Conservation (phyloP, 2,797 vertebrate species). For the Sebastes matsubarae region DNA sequence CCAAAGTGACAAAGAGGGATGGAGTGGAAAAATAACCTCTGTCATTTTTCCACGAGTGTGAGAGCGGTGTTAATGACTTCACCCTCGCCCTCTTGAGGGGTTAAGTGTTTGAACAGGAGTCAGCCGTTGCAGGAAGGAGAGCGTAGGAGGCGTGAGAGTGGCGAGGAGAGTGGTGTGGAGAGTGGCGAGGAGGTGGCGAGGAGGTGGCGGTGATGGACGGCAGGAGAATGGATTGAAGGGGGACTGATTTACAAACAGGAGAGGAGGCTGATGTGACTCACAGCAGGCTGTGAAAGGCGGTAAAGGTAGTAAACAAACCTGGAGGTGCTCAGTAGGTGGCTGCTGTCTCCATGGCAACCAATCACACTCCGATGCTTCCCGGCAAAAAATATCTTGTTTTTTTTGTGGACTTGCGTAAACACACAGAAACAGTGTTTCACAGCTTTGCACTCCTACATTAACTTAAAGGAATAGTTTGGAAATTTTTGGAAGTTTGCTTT, state of each 20-base stretch:
- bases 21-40: background rate
- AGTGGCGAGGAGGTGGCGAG: background rate
- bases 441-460: background rate
- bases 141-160: slow-evolving; percentile 23
- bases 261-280: slow-evolving; percentile 66
- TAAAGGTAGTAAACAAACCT: slow-evolving; percentile 63
- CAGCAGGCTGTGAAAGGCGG: background rate
- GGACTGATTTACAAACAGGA: background rate
- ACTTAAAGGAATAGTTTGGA: background rate
- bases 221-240: slow-evolving; percentile 9
- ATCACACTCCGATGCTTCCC: slow-evolving; percentile 31
- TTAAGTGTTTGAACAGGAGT: slow-evolving; percentile 50
- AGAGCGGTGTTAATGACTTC: slow-evolving; percentile 47
- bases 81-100: slow-evolving; percentile 15
- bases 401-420: background rate
- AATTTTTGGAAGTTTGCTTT: background rate
- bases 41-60: slow-evolving; percentile 17
- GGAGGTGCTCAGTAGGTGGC: slow-evolving; percentile 37
- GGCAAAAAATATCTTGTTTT: slow-evolving; percentile 29
- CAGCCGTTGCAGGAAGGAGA: background rate
- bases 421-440: background rate
- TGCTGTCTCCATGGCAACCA: slow-evolving; percentile 63
- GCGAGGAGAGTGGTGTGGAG: background rate
- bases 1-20: slow-evolving; percentile 1
- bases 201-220: slow-evolving; percentile 1